Conservation (phyloP, 2,113 vertebrate genomes). For the Notechis scutatus region DNA sequence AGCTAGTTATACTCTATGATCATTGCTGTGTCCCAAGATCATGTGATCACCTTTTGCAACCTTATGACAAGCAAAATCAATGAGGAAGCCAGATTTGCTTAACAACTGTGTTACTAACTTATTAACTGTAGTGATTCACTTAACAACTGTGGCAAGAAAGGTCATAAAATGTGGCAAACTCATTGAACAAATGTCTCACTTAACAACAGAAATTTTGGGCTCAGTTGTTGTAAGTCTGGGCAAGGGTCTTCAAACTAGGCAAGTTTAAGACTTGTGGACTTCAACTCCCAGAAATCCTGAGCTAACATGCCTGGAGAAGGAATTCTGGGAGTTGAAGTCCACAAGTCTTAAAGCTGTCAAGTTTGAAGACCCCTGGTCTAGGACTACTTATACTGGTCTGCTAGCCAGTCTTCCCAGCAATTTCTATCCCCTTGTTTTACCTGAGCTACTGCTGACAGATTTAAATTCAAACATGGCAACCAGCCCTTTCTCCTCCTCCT, state of each 20-base stretch:
- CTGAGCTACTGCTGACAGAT: background rate
- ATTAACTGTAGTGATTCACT: background rate
- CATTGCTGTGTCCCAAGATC: background rate
- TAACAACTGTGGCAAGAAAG: background rate
- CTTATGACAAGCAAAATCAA: background rate
- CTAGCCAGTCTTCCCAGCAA: background rate
- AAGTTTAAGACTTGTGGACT: too few species aligned
- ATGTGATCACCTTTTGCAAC: background rate
- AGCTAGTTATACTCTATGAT: background rate
- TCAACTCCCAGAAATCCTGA: too few species aligned
- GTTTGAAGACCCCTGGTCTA: background rate
- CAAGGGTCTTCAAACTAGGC: too few species aligned
- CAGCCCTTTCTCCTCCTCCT: background rate
- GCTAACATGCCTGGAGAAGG: too few species aligned
- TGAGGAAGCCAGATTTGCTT: background rate
- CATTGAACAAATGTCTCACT: background rate
- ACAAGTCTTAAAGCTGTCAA: too few species aligned
- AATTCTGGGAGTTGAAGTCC: too few species aligned
- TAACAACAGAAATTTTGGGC: background rate
- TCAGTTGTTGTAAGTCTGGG: background rate
- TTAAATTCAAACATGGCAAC: background rate
- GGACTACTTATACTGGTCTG: background rate
- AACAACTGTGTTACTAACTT: background rate
- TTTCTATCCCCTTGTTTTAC: background rate
- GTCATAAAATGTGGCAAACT: background rate